Base-by-base conservation (phyloP, 2,113 vertebrate species). In the Pseudolaguvia tuberculata region DNA sequence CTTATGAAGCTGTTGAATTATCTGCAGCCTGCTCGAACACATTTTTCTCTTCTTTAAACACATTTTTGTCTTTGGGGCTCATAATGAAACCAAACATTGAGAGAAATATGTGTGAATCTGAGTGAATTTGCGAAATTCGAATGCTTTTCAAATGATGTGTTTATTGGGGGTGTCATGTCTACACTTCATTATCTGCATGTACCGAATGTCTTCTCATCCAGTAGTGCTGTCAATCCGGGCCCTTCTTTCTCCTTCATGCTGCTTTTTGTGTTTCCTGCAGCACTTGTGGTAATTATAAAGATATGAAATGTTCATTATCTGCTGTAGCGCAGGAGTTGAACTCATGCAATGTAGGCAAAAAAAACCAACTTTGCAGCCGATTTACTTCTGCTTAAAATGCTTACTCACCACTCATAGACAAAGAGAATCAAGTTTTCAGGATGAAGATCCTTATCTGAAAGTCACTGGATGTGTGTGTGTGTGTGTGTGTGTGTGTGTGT, bases 251-350 rank as follows among this genome's bases (percentile, higher is more conserved):
- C 25, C 29, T 29, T 8, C 18, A 23, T 14, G 21, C 12, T 53
- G n/a, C 59, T 42, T 48, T 50, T 23, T 67, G 42, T 66, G 63
- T 50, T 27, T 47, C 18, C 29, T 31, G 11, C n/a, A 53, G 17
- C 69, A 57, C 51, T 62, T 63, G 35, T 47, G 56, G 53, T 69
- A 79, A 74, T 79, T 79, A 79, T 59, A 62, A 63, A 62, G 63
- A 73, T 70, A 73, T 66, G 70, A 76, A 76, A 73, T 68, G 65
- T 79, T 73, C 63, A 81, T 81, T 73, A 78, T 79, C 80, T 79
- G 27, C 14, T 56, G 61, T 31, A 35, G 59, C 51, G 21, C 76
- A 79, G 74, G 7, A 57, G 57, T 66, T 51, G 14, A 71, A 67
- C 73, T 59, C 73, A 65, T 6, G 25, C 45, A 55, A 70, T 58